Evolutionary conservation across 2,888 invertebrate species (phyloP), one percentile per base, ranked within the genome.

Genomic region (Diarsia mendica): DNA sequence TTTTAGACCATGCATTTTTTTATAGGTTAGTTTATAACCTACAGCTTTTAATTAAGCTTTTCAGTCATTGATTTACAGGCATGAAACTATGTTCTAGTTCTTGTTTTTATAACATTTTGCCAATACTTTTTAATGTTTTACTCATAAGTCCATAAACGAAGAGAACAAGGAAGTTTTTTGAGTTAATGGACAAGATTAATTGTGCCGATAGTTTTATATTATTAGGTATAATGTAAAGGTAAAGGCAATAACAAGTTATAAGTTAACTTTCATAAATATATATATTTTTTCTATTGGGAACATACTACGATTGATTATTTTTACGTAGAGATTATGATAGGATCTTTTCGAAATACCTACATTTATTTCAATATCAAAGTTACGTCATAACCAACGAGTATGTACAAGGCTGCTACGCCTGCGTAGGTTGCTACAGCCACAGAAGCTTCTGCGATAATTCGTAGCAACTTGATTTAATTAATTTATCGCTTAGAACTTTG

Each of bases 171-270:
- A 18, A 64, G 48, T 67, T 49, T 39, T 74, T 10, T 11, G 5
- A 18, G n/a, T 48, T 46, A 13, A 55, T 55, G 44, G 44, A 67
- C 55, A 67, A 60, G 23, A 28, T 49, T 48, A 67, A 18, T 39
- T 53, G 53, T 39, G 60, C 20, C n/a, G 18, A 67, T 60, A 60
- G 23, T 60, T 44, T 23, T 28, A 61, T 60, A 51, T 49, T 46
- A 46, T 63, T 49, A 55, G 20, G 9, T 66, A 55, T 65, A 51
- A 51, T 65, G 13, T 67, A 48, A 39, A 20, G 20, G 5, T 67
- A 58, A 77, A 70, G 48, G 58, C 69, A 69, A 63, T 61, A 75
- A 71, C 74, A 83, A 74, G 69, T 70, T n/a, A 48, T 60, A 66
- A 39, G 46, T 66, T 53, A 80, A 44, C 39, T 64, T 11, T 55